Evolutionary conservation across 2,888 invertebrate species (phyloP).

Genomic region (Eutolmus rufibarbis): DNA sequence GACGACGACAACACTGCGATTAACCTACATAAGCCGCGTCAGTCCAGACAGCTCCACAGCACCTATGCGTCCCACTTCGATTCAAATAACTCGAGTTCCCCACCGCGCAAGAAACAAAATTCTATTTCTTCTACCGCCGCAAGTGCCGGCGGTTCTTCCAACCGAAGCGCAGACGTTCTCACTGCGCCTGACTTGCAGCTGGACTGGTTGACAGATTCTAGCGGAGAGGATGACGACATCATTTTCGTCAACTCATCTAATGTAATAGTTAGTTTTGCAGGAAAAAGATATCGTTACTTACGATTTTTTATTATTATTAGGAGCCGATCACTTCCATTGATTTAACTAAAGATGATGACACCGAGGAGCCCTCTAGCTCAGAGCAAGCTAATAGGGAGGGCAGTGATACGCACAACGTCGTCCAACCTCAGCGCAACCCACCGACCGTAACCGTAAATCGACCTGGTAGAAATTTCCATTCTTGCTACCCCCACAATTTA

Average conservation of each 20-base stretch:
- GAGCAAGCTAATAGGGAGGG: not conserved
- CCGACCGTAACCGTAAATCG: not conserved
- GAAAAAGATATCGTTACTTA: not conserved
- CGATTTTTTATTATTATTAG: conserved; percentile 53
- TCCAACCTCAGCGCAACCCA: not conserved
- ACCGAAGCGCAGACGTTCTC: conserved; percentile 61
- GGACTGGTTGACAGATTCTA: conserved; percentile 75
- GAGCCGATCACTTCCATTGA: conserved; percentile 66
- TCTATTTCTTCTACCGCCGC: not conserved
- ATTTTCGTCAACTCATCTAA: conserved; percentile 61
- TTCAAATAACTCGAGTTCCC: not conserved
- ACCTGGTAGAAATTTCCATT: not conserved
- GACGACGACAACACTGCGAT: conserved; percentile 44
- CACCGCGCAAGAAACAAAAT: conserved; percentile 5
- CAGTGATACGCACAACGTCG: not conserved
- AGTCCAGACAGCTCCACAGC: not conserved
- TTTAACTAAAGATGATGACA: conserved; percentile 68
- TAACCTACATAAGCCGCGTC: conserved; percentile 24
- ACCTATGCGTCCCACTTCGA: conserved; percentile 1
- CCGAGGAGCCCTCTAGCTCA: conserved; percentile 30
- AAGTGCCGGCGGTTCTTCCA: not conserved
- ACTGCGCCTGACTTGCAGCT: conserved; percentile 78
- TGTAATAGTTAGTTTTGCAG: conserved; percentile 27
- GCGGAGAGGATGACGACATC: conserved; percentile 70
- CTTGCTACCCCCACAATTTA: not conserved